Percentiles rank a stretch among this genome's conserved stretches.
phyloP scores from a whole-genome alignment of 2,797 vertebrate species.

The Darevskia nairensis region DNA sequence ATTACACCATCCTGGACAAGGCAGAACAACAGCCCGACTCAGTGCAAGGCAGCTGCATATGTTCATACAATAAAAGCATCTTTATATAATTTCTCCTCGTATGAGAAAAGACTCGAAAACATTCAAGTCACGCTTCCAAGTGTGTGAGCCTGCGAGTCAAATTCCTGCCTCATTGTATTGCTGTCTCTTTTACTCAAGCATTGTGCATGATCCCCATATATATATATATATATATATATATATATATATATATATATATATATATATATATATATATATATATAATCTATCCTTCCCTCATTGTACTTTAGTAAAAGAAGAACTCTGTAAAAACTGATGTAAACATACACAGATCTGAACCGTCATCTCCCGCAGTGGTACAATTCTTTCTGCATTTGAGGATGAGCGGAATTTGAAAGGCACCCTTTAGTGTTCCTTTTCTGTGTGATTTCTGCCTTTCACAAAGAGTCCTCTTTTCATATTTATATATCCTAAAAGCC shows the following conservation, averaged over 20 bases:
- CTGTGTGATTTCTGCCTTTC: neutral
- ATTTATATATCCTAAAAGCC: neutral
- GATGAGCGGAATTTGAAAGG: neutral
- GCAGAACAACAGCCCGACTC: neutral
- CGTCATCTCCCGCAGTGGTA: neutral
- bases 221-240: no score
- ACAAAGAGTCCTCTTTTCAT: neutral
- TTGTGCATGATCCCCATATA: slow-evolving; percentile 29
- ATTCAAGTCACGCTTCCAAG: slow-evolving; percentile 9
- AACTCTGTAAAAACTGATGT: slow-evolving; percentile 20
- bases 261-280: no score
- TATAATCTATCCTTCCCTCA: no score
- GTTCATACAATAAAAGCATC: neutral
- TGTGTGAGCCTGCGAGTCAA: neutral
- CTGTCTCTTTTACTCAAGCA: slow-evolving; percentile 32
- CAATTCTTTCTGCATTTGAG: slow-evolving; percentile 1
- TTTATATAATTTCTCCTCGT: neutral
- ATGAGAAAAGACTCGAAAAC: neutral
- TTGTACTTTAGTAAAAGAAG: neutral
- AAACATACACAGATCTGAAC: slow-evolving; percentile 24
- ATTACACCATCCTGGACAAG: neutral
- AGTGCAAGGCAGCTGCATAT: neutral
- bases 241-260: no score
- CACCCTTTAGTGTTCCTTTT: neutral
- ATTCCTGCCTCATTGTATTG: slow-evolving; percentile 5